A percentile compares a stretch with the other conserved stretches of the same genome.
phyloP scores from a whole-genome alignment of 2,888 invertebrate genomes.

The Drosophila pseudotalamancana region DNA sequence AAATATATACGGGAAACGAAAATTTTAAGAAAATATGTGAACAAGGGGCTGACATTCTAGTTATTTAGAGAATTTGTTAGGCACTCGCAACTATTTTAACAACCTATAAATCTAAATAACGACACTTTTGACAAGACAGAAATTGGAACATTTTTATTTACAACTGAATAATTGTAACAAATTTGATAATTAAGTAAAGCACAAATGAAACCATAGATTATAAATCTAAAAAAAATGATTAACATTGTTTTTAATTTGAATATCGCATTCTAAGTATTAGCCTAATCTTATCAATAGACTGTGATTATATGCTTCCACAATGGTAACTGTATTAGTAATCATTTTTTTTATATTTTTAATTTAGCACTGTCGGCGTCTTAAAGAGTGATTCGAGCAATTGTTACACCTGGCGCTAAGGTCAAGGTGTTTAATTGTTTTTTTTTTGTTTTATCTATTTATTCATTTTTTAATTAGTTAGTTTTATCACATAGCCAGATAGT shows the following conservation, averaged over 20 bases:
- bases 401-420: slow-evolving; percentile 50
- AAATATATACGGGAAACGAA: slow-evolving; percentile 10
- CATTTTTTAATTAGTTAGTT: slow-evolving; percentile 19
- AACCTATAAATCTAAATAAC: slow-evolving; percentile 3
- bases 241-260: neutral
- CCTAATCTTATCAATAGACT: slow-evolving; percentile 41
- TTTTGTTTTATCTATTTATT: slow-evolving; percentile 7
- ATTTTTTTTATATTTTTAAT: slow-evolving; percentile 54
- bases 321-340: slow-evolving; percentile 25
- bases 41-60: neutral
- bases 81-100: slow-evolving; percentile 8
- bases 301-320: slow-evolving; percentile 5
- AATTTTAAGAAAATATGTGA: slow-evolving; percentile 2
- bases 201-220: too few species aligned
- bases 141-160: slow-evolving; percentile 20
- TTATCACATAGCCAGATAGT: slow-evolving; percentile 17
- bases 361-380: slow-evolving; percentile 29
- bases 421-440: slow-evolving; percentile 33
- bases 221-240: too few species aligned
- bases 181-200: neutral
- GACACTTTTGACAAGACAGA: neutral
- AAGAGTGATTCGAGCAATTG: slow-evolving; percentile 10
- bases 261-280: neutral
- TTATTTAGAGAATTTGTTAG: slow-evolving; percentile 2
- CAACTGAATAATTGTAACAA: neutral